Percentiles rank a stretch among this genome's conserved stretches.
These are phyloP conservation scores for Fopius arisanus DNA, from an alignment of 1,140 invertebrate species.

Conservation along the genomic window DNA sequence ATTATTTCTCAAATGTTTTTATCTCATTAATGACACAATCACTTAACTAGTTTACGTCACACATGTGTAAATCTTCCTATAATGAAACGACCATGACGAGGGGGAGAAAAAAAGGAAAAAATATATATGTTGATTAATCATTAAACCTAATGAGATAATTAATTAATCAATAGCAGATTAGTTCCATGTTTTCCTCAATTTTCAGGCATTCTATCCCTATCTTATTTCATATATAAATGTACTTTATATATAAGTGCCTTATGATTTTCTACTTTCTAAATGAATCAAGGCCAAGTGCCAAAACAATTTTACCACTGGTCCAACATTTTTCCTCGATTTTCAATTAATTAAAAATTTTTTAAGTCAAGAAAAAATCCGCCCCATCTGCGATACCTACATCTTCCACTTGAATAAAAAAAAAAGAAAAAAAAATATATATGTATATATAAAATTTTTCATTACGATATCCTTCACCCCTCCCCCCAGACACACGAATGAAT, in stretches of 20 bases:
- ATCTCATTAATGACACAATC: slow-evolving; percentile 27
- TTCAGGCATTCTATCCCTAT: background rate
- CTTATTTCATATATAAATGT: background rate
- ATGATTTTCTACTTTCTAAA: background rate
- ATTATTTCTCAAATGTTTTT: slow-evolving; percentile 2
- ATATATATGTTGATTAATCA: slow-evolving; percentile 15
- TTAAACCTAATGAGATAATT: slow-evolving; percentile 28
- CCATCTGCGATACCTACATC: background rate
- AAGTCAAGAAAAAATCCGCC: background rate
- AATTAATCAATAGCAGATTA: slow-evolving; percentile 23
- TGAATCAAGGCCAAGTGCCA: background rate
- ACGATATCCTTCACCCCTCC: background rate
- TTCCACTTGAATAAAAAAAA: slow-evolving; percentile 14
- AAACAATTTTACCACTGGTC: background rate
- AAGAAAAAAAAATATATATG: slow-evolving; percentile 5
- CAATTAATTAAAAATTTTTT: background rate
- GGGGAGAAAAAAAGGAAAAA: background rate
- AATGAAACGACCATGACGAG: slow-evolving; percentile 2
- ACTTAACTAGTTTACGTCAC: slow-evolving; percentile 28
- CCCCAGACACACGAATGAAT: background rate
- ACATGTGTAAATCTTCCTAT: slow-evolving; percentile 23
- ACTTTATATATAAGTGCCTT: background rate
- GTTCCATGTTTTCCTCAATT: background rate
- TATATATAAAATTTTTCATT: background rate
- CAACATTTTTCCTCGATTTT: background rate